These are phyloP conservation scores for Brachymystax lenok DNA, from an alignment of 2,797 vertebrate genomes.

Conservation along the genomic window DNA sequence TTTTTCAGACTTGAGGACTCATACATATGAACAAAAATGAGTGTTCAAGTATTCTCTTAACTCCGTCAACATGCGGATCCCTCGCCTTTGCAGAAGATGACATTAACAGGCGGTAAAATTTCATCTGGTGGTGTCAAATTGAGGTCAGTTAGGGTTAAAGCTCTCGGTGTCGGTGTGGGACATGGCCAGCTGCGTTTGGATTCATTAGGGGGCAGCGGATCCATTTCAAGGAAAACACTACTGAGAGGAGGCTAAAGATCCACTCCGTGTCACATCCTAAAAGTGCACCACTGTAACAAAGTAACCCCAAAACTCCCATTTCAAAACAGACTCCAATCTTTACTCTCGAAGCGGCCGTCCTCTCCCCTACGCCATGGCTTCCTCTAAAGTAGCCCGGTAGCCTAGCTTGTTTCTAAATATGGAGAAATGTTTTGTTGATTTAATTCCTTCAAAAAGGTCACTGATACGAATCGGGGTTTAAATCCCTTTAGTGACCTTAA, in stretches of 20 bases:
- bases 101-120: slow-evolving; percentile 96
- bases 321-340: slow-evolving; percentile 32
- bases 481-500: slow-evolving; percentile 84
- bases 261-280: slow-evolving; percentile 85
- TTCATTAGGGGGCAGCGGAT: slow-evolving; percentile 91
- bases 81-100: slow-evolving; percentile 83
- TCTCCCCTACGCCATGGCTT: not conserved
- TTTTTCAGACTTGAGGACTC: slow-evolving; percentile 35
- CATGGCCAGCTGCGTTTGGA: slow-evolving; percentile 96
- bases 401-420: slow-evolving; percentile 70
- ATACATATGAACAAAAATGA: slow-evolving; percentile 68
- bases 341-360: too few relatives aligned
- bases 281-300: slow-evolving; percentile 74
- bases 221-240: slow-evolving; percentile 96
- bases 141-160: slow-evolving; percentile 98
- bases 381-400: slow-evolving; percentile 35
- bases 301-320: slow-evolving; percentile 28
- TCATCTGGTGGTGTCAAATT: slow-evolving; percentile 97
- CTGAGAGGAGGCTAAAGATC: slow-evolving; percentile 88
- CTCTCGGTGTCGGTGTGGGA: slow-evolving; percentile 95
- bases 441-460: slow-evolving; percentile 76
- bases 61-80: slow-evolving; percentile 73
- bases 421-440: slow-evolving; percentile 70
- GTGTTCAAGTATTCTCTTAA: slow-evolving; percentile 69
- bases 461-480: slow-evolving; percentile 79